phyloP scores from a whole-genome alignment of 2,113 vertebrate genomes.

The Puntigrus tetrazona region DNA sequence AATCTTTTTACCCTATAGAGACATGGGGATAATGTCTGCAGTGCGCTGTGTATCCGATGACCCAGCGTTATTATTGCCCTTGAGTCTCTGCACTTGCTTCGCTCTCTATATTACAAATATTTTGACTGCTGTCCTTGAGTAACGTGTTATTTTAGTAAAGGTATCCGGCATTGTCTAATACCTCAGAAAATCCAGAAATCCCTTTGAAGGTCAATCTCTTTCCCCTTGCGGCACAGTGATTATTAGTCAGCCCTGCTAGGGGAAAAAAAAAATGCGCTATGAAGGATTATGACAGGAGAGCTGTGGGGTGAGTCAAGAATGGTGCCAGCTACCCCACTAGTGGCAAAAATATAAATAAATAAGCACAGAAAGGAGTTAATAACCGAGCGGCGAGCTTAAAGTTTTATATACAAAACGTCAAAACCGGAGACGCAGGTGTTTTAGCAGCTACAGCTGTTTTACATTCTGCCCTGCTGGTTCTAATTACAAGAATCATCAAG shows the following conservation, averaged over 20 bases:
- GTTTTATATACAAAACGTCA: neutral
- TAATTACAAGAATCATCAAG: constrained; percentile 72
- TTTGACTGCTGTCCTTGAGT: constrained; percentile 47
- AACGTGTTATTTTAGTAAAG: constrained; percentile 62
- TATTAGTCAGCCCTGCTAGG: constrained; percentile 26
- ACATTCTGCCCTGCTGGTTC: constrained; percentile 65
- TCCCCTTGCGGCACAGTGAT: constrained; percentile 5
- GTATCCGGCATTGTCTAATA: constrained; percentile 63
- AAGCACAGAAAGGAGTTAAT: neutral
- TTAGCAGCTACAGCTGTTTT: constrained; percentile 58
- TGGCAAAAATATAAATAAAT: constrained; percentile 16
- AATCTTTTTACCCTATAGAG: neutral
- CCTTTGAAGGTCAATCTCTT: constrained; percentile 66
- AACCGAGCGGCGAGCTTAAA: neutral
- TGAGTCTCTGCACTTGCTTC: neutral
- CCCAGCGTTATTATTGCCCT: constrained; percentile 12
- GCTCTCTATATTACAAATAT: neutral
- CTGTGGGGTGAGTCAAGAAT: constrained; percentile 13
- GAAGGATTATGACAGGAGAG: constrained; percentile 29
- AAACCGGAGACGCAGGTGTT: constrained; percentile 44
- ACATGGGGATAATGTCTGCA: constrained; percentile 4
- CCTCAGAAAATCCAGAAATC: constrained; percentile 69
- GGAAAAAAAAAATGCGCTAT: constrained; percentile 36
- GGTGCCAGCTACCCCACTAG: constrained; percentile 1
- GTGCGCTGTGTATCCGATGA: neutral